phyloP scores from a whole-genome alignment of 2,888 invertebrate species.

The Noctua fimbriata region DNA sequence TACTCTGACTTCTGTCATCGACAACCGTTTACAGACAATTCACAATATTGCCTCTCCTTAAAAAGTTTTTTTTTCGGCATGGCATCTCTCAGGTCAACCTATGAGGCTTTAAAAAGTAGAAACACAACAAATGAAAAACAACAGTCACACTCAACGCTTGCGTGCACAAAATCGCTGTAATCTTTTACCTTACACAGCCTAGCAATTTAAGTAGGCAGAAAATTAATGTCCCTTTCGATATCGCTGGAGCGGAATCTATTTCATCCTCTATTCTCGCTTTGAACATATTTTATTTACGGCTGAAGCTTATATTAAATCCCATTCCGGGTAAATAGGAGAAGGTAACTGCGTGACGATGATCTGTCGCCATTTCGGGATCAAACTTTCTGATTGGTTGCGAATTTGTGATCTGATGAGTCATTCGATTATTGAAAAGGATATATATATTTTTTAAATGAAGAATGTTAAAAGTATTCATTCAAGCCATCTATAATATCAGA shows the following conservation, averaged over 20 bases:
- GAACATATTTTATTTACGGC: constrained; percentile 76
- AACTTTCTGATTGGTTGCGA: constrained; percentile 25
- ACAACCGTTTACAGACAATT: background rate
- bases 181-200: constrained; percentile 58
- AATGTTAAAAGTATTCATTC: too few species aligned
- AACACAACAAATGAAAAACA: background rate
- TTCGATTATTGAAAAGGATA: constrained; percentile 14
- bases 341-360: constrained; percentile 60
- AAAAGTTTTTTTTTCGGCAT: background rate
- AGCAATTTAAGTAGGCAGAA: constrained; percentile 81
- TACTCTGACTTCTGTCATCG: background rate
- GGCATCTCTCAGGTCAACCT: too few species aligned
- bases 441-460: too few species aligned
- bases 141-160: background rate
- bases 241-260: constrained; percentile 78
- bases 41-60: background rate
- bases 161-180: constrained; percentile 48
- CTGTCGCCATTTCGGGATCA: constrained; percentile 41
- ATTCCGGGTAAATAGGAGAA: constrained; percentile 63
- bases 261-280: constrained; percentile 78
- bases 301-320: constrained; percentile 71
- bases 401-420: constrained; percentile 3
- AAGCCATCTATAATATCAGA: background rate
- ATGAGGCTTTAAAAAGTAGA: background rate
- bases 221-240: constrained; percentile 83